A percentile compares a stretch with the other conserved stretches of the same genome.
Evolutionary conservation across 2,797 vertebrate genomes (phyloP).

Genomic region (Takifugu rubripes): DNA sequence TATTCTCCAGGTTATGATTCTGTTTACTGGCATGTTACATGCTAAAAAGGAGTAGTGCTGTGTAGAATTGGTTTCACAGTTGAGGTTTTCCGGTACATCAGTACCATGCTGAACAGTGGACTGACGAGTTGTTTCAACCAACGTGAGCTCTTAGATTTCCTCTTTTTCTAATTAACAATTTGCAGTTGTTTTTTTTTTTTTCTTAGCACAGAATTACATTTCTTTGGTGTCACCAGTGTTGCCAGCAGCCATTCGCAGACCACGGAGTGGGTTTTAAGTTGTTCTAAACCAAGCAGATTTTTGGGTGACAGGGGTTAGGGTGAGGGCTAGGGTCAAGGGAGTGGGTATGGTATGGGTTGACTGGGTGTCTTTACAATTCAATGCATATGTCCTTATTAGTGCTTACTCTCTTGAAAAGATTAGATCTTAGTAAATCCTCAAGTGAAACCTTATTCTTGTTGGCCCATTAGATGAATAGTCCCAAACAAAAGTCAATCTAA

Average conservation of each 20-base stretch:
- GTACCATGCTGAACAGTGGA: constrained; percentile 62
- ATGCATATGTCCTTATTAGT: constrained; percentile 48
- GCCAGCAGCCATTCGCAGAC: constrained; percentile 59
- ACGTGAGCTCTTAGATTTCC: constrained; percentile 73
- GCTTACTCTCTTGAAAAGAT: constrained; percentile 46
- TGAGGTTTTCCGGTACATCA: constrained; percentile 57
- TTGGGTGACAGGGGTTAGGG: constrained; percentile 28
- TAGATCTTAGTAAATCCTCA: constrained; percentile 48
- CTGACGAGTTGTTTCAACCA: constrained; percentile 62
- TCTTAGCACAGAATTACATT: constrained; percentile 63
- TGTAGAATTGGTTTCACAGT: constrained; percentile 51
- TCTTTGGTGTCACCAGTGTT: constrained; percentile 56
- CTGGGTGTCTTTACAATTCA: constrained; percentile 65
- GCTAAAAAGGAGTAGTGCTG: constrained; percentile 57
- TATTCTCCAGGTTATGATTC: constrained; percentile 66
- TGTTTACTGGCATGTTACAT: constrained; percentile 78
- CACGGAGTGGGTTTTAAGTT: constrained; percentile 56
- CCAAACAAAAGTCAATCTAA: constrained; percentile 32
- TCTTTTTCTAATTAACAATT: constrained; percentile 62
- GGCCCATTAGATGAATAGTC: constrained; percentile 38
- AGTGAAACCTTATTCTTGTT: constrained; percentile 28
- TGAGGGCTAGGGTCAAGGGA: constrained; percentile 32
- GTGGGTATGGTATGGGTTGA: constrained; percentile 14
- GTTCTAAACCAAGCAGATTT: constrained; percentile 49
- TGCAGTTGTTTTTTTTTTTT: constrained; percentile 43